Evolutionary conservation across 2,113 vertebrate species (phyloP).

Genomic region (Silurus meridionalis): DNA sequence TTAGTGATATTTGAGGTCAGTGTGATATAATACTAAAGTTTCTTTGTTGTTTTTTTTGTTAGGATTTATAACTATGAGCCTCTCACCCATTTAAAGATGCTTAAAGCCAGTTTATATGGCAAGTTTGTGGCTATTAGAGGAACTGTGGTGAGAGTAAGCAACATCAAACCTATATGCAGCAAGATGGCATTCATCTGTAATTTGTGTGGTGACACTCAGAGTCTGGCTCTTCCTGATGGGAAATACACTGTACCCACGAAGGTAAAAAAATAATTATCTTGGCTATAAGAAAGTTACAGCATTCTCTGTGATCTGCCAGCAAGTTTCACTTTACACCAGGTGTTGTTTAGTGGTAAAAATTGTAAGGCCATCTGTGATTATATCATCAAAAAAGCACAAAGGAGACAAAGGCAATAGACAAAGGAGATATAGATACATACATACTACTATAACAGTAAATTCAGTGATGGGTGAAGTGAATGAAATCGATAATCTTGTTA

Average conservation of each 20-base stretch:
- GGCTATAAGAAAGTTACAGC: background rate
- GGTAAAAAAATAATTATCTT: slow-evolving; percentile 61
- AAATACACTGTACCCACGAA: slow-evolving; percentile 88
- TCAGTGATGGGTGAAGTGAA: too few species aligned
- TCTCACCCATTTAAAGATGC: slow-evolving; percentile 80
- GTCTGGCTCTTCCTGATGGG: slow-evolving; percentile 83
- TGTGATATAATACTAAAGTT: slow-evolving; percentile 11
- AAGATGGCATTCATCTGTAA: slow-evolving; percentile 87
- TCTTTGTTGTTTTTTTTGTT: slow-evolving; percentile 40
- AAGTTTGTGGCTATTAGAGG: slow-evolving; percentile 86
- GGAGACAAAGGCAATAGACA: background rate
- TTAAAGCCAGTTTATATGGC: slow-evolving; percentile 90
- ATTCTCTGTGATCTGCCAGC: background rate
- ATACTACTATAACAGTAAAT: too few species aligned
- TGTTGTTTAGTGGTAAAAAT: background rate
- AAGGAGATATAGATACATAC: background rate
- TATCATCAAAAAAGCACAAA: background rate
- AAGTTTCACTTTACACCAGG: background rate
- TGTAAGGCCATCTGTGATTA: background rate
- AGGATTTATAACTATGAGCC: slow-evolving; percentile 96
- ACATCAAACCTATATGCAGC: slow-evolving; percentile 87
- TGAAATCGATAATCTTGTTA: too few species aligned
- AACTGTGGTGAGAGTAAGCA: slow-evolving; percentile 92
- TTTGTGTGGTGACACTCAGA: slow-evolving; percentile 77
- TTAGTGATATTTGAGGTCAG: background rate